Conservation (phyloP, 2,888 invertebrate genomes). For the Epirrhoe tristata region DNA sequence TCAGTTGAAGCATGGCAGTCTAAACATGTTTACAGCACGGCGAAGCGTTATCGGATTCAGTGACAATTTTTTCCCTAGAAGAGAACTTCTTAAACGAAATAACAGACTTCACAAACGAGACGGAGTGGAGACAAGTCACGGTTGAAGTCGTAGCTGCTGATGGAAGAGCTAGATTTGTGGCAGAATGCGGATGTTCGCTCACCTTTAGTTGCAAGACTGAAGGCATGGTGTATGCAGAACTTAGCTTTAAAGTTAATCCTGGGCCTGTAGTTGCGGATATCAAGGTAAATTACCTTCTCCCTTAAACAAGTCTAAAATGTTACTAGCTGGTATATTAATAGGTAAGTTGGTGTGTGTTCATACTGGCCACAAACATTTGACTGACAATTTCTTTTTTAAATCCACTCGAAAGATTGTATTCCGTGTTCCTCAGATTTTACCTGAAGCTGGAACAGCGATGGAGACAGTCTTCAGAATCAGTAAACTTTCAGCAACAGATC, state of each 20-base stretch:
- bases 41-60: conserved; percentile 53
- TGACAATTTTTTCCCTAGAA: conserved; percentile 64
- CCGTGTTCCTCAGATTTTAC: conserved; percentile 52
- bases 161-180: conserved; percentile 63
- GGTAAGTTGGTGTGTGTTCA: too few relatives aligned
- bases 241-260: conserved; percentile 55
- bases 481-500: conserved; percentile 52
- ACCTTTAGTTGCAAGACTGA: conserved; percentile 54
- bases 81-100: conserved; percentile 67
- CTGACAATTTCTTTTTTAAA: not conserved
- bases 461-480: conserved; percentile 66
- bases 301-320: too few relatives aligned
- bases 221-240: conserved; percentile 59
- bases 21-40: conserved; percentile 56
- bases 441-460: conserved; percentile 59
- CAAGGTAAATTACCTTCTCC: conserved; percentile 37
- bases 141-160: conserved; percentile 49
- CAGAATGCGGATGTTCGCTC: conserved; percentile 59
- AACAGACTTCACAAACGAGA: conserved; percentile 65
- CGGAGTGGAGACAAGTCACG: conserved; percentile 55
- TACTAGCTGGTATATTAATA: too few relatives aligned
- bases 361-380: not conserved
- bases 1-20: too few relatives aligned
- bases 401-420: conserved; percentile 5
- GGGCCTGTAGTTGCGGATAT: conserved; percentile 50